Conservation (phyloP, 2,797 vertebrate species). For the Ambastaia sidthimunki region DNA sequence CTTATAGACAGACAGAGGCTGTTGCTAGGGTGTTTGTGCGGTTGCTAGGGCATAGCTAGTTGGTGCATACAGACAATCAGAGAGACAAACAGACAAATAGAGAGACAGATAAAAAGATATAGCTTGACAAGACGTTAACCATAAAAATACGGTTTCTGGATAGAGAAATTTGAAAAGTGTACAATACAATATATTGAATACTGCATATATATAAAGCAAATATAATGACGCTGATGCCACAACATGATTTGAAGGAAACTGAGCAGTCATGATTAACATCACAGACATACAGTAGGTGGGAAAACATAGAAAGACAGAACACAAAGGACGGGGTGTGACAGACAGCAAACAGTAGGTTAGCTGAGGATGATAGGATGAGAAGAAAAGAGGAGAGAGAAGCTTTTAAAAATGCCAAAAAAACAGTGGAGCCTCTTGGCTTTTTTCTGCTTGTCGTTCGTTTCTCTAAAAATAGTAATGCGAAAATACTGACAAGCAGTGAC, state of each 20-base stretch:
- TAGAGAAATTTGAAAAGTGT: neutral
- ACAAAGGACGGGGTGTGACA: constrained; percentile 28
- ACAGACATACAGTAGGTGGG: constrained; percentile 17
- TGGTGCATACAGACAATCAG: too few species aligned
- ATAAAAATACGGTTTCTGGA: neutral
- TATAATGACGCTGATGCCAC: constrained; percentile 6
- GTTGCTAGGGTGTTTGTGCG: too few species aligned
- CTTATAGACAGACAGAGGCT: neutral
- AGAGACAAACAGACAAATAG: too few species aligned
- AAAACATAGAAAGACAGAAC: constrained; percentile 1
- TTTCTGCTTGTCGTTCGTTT: constrained; percentile 6
- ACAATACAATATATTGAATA: neutral
- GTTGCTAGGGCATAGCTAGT: too few species aligned
- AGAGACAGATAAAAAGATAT: neutral
- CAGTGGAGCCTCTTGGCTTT: neutral
- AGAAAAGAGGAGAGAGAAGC: neutral
- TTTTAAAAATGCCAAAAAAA: constrained; percentile 16
- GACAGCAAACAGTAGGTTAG: constrained; percentile 8
- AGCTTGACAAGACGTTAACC: too few species aligned
- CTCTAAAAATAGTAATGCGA: constrained; percentile 53
- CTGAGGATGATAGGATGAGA: neutral
- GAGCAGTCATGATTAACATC: constrained; percentile 46
- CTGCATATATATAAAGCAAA: neutral
- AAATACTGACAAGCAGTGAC: constrained; percentile 46
- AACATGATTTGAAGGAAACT: constrained; percentile 41